Evolutionary conservation across 2,888 invertebrate species (phyloP).

Genomic region (Ormyrus nitidulus): DNA sequence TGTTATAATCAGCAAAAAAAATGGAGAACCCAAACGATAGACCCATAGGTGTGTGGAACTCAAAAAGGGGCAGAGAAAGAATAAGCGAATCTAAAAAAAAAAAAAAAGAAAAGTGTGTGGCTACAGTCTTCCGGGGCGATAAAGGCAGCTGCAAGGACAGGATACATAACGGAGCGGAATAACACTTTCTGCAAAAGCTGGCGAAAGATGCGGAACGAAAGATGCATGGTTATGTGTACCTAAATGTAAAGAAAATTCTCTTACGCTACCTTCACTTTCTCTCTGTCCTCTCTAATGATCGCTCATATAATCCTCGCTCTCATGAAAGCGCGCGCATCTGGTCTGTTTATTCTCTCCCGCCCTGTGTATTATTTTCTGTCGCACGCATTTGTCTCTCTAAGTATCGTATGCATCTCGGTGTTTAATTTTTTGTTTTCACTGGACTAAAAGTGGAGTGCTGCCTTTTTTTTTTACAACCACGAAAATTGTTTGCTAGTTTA

Average conservation of each 20-base stretch:
- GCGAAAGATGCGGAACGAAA: constrained; percentile 15
- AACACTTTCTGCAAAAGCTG: constrained; percentile 33
- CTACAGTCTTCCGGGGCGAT: constrained; percentile 28
- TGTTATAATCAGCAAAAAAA: constrained; percentile 2
- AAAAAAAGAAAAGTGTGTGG: neutral
- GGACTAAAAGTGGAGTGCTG: neutral
- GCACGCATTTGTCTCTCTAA: constrained; percentile 6
- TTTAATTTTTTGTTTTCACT: constrained; percentile 26
- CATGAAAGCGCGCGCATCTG: constrained; percentile 23
- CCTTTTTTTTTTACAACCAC: constrained; percentile 13
- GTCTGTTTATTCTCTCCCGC: neutral
- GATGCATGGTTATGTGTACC: constrained; percentile 39
- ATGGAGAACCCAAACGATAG: neutral
- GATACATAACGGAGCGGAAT: constrained; percentile 24
- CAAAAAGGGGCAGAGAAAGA: constrained; percentile 3
- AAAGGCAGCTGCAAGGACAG: constrained; percentile 25
- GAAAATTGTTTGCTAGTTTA: constrained; percentile 51
- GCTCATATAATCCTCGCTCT: constrained; percentile 21
- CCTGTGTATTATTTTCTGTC: constrained; percentile 4
- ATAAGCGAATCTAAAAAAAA: too few species aligned
- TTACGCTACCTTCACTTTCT: constrained; percentile 37
- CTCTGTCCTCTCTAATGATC: constrained; percentile 40
- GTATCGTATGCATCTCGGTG: constrained; percentile 30
- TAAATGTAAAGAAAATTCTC: constrained; percentile 48
- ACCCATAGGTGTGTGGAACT: constrained; percentile 9